phyloP scores from a whole-genome alignment of 2,888 invertebrate genomes.

The Lagria hirta region DNA sequence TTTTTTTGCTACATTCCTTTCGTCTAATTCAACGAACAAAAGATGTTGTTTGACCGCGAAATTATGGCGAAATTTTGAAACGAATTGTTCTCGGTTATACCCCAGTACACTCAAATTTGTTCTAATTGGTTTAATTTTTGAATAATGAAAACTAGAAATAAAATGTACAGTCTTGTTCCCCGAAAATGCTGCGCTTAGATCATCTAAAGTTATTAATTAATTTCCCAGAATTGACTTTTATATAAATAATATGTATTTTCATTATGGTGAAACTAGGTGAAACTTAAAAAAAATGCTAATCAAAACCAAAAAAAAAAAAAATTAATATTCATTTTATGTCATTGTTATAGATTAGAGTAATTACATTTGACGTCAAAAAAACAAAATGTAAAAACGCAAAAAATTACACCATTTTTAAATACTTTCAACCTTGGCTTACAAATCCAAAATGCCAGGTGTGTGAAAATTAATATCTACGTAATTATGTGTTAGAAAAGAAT shows the following conservation, averaged over 20 bases:
- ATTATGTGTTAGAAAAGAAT: too few relatives aligned
- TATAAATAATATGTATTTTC: slow-evolving; percentile 7
- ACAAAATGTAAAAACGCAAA: too few relatives aligned
- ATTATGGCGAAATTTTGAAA: slow-evolving; percentile 8
- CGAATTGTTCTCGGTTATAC: slow-evolving; percentile 11
- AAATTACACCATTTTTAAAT: too few relatives aligned
- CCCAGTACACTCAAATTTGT: slow-evolving; percentile 12
- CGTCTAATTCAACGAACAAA: too few relatives aligned
- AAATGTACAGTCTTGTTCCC: slow-evolving; percentile 13
- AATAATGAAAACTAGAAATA: too few relatives aligned
- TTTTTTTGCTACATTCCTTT: slow-evolving; percentile 2
- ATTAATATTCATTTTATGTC: too few relatives aligned
- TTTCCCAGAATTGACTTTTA: slow-evolving; percentile 11
- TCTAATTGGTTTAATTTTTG: slow-evolving; percentile 13
- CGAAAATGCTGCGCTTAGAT: slow-evolving; percentile 7
- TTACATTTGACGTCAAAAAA: too few relatives aligned
- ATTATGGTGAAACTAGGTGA: too few relatives aligned
- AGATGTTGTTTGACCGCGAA: slow-evolving; percentile 2
- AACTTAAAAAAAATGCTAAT: slow-evolving; percentile 14
- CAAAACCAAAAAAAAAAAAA: slow-evolving; percentile 12
- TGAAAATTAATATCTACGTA: too few relatives aligned
- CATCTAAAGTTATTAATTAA: slow-evolving; percentile 10
- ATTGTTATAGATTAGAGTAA: too few relatives aligned
- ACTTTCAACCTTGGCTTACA: too few relatives aligned
- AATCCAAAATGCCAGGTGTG: too few relatives aligned